A percentile compares a stretch with the other conserved stretches of the same genome.
These are phyloP conservation scores for Ornithorhynchus anatinus DNA, from an alignment of 2,113 vertebrate genomes.

Conservation along the genomic window DNA sequence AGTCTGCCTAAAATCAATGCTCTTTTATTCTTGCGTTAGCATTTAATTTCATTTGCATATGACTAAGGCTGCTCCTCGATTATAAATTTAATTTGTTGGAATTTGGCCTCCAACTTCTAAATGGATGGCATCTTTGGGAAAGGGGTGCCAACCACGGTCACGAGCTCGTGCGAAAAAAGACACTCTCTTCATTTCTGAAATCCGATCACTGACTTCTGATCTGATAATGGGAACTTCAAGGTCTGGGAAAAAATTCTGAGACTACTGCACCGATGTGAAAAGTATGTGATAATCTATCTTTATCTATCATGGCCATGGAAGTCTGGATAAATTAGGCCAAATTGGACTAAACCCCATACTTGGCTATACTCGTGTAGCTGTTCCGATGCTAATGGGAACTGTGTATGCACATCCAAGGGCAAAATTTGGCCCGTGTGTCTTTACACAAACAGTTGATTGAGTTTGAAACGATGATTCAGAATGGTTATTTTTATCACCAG, in stretches of 20 bases:
- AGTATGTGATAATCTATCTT: constrained; percentile 46
- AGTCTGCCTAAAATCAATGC: constrained; percentile 60
- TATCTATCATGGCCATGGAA: constrained; percentile 40
- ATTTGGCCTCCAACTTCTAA: constrained; percentile 63
- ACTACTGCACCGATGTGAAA: constrained; percentile 23
- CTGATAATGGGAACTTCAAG: constrained; percentile 51
- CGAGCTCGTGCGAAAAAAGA: constrained; percentile 57
- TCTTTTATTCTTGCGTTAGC: constrained; percentile 72
- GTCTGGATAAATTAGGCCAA: constrained; percentile 59
- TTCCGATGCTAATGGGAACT: constrained; percentile 49
- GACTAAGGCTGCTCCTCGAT: constrained; percentile 64
- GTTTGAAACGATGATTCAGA: constrained; percentile 40
- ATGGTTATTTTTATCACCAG: constrained; percentile 44
- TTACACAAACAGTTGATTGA: constrained; percentile 32
- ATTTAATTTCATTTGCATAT: constrained; percentile 77
- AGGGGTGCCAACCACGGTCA: constrained; percentile 49
- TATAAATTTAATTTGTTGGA: constrained; percentile 72
- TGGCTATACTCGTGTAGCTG: constrained; percentile 34
- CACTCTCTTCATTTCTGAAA: constrained; percentile 63
- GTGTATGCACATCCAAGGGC: constrained; percentile 49
- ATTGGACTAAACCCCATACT: constrained; percentile 46
- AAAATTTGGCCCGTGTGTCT: constrained; percentile 50
- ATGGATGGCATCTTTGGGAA: constrained; percentile 63
- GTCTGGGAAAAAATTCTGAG: constrained; percentile 13
- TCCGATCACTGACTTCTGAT: constrained; percentile 56